A percentile compares a stretch with the other conserved stretches of the same genome.
Conservation (phyloP, 2,888 invertebrate species). For the Galerucella calmariensis region DNA sequence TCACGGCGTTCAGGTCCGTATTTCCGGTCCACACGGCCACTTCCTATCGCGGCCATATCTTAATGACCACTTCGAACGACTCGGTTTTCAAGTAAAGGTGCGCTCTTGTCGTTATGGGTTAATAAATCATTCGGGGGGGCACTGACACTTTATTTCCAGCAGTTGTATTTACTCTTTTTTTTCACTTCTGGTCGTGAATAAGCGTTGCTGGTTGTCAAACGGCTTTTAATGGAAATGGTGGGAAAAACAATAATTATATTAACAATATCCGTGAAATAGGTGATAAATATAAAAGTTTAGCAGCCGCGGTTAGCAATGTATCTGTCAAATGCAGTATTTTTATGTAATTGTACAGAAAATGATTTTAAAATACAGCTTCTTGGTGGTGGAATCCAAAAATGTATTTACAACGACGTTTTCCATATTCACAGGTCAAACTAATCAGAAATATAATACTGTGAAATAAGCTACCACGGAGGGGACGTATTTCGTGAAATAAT, state of each 20-base stretch:
- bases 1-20: conserved; percentile 57
- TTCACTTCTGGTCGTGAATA: conserved; percentile 5
- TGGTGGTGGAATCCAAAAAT: too few species aligned
- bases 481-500: too few species aligned
- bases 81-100: conserved; percentile 56
- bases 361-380: too few species aligned
- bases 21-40: conserved; percentile 57
- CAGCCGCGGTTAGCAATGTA: too few species aligned
- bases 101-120: conserved; percentile 49
- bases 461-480: too few species aligned
- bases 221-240: background rate
- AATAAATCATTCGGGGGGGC: conserved; percentile 49
- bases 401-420: too few species aligned
- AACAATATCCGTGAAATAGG: too few species aligned
- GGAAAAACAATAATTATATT: background rate
- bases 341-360: too few species aligned
- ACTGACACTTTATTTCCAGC: conserved; percentile 36
- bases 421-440: too few species aligned
- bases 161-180: conserved; percentile 31
- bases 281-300: too few species aligned
- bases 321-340: too few species aligned
- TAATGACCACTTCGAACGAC: conserved; percentile 56
- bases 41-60: conserved; percentile 56
- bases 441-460: too few species aligned
- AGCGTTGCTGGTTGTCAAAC: background rate